Evolutionary conservation across 2,888 invertebrate genomes (phyloP), one percentile per base, ranked within the genome.

Genomic region (Euphydryas editha): DNA sequence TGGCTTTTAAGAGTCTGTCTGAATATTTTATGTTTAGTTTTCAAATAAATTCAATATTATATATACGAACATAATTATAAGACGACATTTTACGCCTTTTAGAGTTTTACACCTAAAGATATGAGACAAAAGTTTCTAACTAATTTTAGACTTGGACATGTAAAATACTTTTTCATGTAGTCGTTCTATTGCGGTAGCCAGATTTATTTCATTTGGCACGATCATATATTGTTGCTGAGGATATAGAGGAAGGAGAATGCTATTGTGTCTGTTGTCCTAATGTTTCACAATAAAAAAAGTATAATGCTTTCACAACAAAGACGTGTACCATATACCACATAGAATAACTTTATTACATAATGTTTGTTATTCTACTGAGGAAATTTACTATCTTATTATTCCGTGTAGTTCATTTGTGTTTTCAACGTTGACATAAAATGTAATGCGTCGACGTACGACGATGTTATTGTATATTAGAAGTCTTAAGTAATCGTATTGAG

Each of bases 181-280:
- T 46, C 30, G 42, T 57, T 42, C 49, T 49, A 60, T 55, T 60
- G 60, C 56, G 55, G 24, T 39, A 61, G 61, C 56, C 61, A 51
- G 56, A 21, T 58, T 57, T 66, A 62, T 61, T 66, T 66, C 62
- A 62, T 66, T 66, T 66, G 66, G 66, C 66, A 62, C 57, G 57
- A 58, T 62, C 62, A 61, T 66, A 42, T 57, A 66, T 58, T 51
- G 58, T 63, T 24, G 39, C 18, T 21, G 18, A 17, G 47, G 37
- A 63, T 49, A 63, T 46, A 30, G 39, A 49, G 30, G 30, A 42
- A 46, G 15, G 63, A 63, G 46, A 51, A 63, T 57, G 8, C 58
- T 42, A 58, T 49, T 30, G 55, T 62, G 42, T 47, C 18, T 46
- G 56, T 30, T 56, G 36, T 46, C 20, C 56, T 39, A 21, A 59